Evolutionary conservation across 1,140 invertebrate species (phyloP).

Genomic region (Leptinotarsa texana): DNA sequence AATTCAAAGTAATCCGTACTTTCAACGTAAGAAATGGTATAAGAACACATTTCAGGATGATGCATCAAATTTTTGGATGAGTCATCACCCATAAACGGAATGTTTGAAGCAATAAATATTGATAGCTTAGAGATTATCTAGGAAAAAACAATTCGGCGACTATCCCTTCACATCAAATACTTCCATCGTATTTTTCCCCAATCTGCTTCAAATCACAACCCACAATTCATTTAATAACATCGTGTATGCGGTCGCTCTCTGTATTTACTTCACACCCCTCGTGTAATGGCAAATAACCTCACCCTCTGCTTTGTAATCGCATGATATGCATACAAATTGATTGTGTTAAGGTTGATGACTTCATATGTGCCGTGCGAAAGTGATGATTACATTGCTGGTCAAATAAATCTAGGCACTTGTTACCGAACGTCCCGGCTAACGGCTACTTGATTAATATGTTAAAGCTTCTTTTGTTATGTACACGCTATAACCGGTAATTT

Average conservation of each 20-base stretch:
- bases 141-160: no score
- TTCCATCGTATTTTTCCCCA: no score
- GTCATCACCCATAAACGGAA: no score
- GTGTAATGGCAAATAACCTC: background rate
- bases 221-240: no score
- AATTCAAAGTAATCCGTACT: no score
- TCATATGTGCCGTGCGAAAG: slow-evolving; percentile 34
- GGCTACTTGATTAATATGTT: slow-evolving; percentile 6
- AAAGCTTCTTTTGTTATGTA: slow-evolving; percentile 3
- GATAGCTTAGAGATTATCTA: no score
- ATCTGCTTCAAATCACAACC: no score
- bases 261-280: slow-evolving; percentile 18
- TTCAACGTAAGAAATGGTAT: no score
- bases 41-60: no score
- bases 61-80: no score
- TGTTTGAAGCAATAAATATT: no score
- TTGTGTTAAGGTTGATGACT: slow-evolving; percentile 51
- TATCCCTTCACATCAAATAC: no score
- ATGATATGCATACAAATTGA: slow-evolving; percentile 26
- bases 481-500: slow-evolving; percentile 2
- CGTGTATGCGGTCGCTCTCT: background rate
- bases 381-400: slow-evolving; percentile 3
- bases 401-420: slow-evolving; percentile 6
- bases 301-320: slow-evolving; percentile 16
- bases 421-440: background rate